phyloP scores from a whole-genome alignment of 1,140 invertebrate genomes.

The Pectinophora gossypiella region DNA sequence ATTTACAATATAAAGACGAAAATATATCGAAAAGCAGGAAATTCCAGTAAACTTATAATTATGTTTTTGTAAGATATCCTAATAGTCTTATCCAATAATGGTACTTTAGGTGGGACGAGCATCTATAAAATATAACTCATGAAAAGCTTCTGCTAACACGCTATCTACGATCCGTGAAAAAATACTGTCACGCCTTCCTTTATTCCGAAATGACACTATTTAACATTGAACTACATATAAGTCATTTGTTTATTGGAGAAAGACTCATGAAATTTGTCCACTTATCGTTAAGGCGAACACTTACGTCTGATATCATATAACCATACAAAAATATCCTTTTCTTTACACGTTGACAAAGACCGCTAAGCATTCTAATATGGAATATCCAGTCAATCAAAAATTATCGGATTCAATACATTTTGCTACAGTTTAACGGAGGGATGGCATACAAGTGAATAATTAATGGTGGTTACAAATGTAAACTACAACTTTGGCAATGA shows the following conservation, averaged over 20 bases:
- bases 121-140: constrained; percentile 26
- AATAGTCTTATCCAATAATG: constrained; percentile 44
- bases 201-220: background rate
- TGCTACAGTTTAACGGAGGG: constrained; percentile 24
- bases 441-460: constrained; percentile 12
- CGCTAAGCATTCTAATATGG: constrained; percentile 51
- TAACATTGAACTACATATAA: background rate
- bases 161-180: constrained; percentile 21
- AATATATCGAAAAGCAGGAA: constrained; percentile 1
- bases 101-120: constrained; percentile 67
- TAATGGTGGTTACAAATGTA: background rate
- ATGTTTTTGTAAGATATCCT: constrained; percentile 1
- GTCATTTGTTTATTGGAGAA: background rate
- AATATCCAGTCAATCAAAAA: too few relatives aligned
- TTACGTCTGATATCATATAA: constrained; percentile 42
- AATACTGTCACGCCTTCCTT: constrained; percentile 20
- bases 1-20: constrained; percentile 19
- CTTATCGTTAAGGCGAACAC: constrained; percentile 39
- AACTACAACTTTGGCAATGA: constrained; percentile 15
- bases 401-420: too few relatives aligned
- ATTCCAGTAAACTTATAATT: background rate
- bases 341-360: constrained; percentile 51
- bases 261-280: constrained; percentile 14
- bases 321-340: constrained; percentile 73
- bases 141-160: background rate